Evolutionary conservation across 2,113 vertebrate genomes (phyloP).

Genomic region (Xyliphius kryptos): DNA sequence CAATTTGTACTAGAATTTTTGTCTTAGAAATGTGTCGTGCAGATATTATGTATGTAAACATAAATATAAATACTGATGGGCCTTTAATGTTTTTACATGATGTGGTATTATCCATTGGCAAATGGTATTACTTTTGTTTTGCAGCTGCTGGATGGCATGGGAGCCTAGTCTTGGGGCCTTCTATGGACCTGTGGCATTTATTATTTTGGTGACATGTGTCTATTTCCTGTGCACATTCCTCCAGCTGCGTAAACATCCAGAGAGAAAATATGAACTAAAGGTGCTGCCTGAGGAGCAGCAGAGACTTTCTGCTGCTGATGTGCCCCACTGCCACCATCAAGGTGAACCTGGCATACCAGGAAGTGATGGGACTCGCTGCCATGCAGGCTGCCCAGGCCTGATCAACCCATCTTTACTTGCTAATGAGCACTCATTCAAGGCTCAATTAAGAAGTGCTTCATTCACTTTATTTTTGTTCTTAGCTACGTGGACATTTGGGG

Average conservation of each 20-base stretch:
- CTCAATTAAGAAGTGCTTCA: slow-evolving; percentile 85
- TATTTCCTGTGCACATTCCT: slow-evolving; percentile 88
- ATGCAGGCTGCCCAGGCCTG: slow-evolving; percentile 63
- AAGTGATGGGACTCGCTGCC: slow-evolving; percentile 53
- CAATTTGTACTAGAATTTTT: no score
- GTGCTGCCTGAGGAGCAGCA: slow-evolving; percentile 76
- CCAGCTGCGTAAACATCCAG: slow-evolving; percentile 84
- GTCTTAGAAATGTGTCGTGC: not conserved
- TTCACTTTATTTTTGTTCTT: slow-evolving; percentile 89
- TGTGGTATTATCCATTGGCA: no score
- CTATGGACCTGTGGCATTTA: slow-evolving; percentile 84
- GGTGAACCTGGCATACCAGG: slow-evolving; percentile 57
- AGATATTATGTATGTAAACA: no score
- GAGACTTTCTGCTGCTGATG: slow-evolving; percentile 67
- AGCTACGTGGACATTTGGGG: slow-evolving; percentile 92
- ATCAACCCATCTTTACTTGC: slow-evolving; percentile 83
- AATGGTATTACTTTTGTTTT: no score
- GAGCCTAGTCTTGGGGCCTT: slow-evolving; percentile 93
- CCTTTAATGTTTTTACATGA: no score
- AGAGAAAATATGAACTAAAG: slow-evolving; percentile 89
- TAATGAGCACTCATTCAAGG: slow-evolving; percentile 95
- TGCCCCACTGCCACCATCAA: slow-evolving; percentile 65
- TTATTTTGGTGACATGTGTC: slow-evolving; percentile 82
- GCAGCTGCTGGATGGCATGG: slow-evolving; percentile 99
- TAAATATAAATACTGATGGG: no score